phyloP scores from a whole-genome alignment of 2,113 vertebrate species.

The Myrmophylax atrothorax region DNA sequence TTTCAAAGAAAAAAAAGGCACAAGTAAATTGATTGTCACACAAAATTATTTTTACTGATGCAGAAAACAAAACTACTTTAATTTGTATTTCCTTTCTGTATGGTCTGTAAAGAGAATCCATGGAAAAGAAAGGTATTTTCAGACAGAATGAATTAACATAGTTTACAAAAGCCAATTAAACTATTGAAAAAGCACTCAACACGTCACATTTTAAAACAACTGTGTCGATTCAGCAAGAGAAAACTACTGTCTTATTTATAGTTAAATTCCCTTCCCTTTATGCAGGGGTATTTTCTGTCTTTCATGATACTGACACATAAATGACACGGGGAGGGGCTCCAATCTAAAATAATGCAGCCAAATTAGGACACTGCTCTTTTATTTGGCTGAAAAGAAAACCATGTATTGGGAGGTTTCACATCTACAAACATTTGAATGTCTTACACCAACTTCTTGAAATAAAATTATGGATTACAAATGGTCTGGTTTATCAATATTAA shows the following conservation, averaged over 20 bases:
- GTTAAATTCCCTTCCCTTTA: not conserved
- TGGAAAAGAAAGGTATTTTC: not conserved
- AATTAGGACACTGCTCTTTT: not conserved
- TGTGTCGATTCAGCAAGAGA: not conserved
- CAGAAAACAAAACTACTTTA: not conserved
- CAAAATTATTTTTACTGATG: not conserved
- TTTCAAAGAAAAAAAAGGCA: not conserved
- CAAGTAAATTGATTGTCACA: not conserved
- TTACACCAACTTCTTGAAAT: not conserved
- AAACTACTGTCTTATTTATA: not conserved
- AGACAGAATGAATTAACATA: not conserved
- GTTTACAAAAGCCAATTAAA: conserved; percentile 2
- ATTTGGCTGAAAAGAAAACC: not conserved
- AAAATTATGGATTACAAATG: not conserved
- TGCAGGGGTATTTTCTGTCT: not conserved
- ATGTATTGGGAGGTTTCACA: not conserved
- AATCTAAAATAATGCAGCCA: not conserved
- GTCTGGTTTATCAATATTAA: not conserved
- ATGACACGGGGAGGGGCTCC: not conserved
- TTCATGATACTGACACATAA: not conserved
- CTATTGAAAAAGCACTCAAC: not conserved
- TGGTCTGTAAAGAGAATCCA: not conserved
- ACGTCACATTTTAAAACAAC: not conserved
- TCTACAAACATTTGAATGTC: not conserved
- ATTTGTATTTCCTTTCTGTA: not conserved